phyloP scores from a whole-genome alignment of 2,797 vertebrate genomes.

The Peromyscus melanophrys region DNA sequence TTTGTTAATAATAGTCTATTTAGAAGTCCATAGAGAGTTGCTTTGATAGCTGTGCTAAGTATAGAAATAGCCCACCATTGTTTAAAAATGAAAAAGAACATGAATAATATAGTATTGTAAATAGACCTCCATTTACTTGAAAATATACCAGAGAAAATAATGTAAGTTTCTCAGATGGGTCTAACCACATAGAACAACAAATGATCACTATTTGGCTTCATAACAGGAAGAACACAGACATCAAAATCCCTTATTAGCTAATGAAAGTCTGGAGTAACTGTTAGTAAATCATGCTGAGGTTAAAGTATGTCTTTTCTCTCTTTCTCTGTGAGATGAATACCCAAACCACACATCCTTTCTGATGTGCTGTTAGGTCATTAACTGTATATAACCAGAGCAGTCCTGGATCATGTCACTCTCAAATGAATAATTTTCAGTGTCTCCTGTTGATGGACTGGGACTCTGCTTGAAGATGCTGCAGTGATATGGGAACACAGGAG shows the following conservation, averaged over 20 bases:
- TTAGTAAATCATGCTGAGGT: not conserved
- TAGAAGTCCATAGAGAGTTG: not conserved
- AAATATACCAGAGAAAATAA: not conserved
- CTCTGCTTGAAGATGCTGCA: not conserved
- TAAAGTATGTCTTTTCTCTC: not conserved
- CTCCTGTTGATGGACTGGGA: not conserved
- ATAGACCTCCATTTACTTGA: not conserved
- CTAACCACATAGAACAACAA: not conserved
- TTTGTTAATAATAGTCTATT: not conserved
- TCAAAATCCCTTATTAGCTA: not conserved
- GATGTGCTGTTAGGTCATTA: not conserved
- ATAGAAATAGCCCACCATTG: not conserved
- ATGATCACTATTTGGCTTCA: not conserved
- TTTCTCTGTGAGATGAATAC: not conserved
- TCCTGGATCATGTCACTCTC: not conserved
- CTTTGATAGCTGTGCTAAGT: not conserved
- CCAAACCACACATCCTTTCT: not conserved
- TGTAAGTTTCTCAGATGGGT: not conserved
- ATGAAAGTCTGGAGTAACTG: not conserved
- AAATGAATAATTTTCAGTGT: not conserved
- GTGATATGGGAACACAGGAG: not conserved
- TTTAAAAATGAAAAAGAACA: not conserved
- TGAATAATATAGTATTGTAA: not conserved
- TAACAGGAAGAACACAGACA: not conserved
- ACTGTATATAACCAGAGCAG: not conserved